Base-by-base conservation (phyloP, 2,113 vertebrate genomes). In the Ranitomeya variabilis region DNA sequence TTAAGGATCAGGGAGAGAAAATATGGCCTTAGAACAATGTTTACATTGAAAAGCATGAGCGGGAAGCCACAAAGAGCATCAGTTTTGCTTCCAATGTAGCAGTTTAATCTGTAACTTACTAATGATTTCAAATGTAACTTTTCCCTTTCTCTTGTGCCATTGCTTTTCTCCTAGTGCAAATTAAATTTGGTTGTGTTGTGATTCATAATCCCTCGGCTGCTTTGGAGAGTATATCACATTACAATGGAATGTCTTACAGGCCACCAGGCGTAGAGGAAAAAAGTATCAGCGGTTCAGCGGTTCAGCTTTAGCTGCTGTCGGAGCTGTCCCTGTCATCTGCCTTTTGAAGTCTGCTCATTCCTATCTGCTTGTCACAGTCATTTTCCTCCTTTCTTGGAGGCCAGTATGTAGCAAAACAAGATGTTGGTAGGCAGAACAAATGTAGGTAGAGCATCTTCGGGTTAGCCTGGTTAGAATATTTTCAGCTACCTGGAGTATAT, bases 1-100 rank as follows among this genome's bases (percentile, higher is more conserved):
- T 96, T 96, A 96, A 97, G 96, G 95, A 97, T 94, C 94, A 95
- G 94, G 94, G 94, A 92, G 96, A 96, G 95, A 95, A 96, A 95
- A 96, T 95, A 95, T 94, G 93, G 93, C 91, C 94, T 95, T 93
- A 91, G 95, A 95, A 96, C 95, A 94, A 93, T 95, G 95, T 97
- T 96, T 97, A 97, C 95, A 95, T 95, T 95, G 94, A 96, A 94
- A 94, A 94, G 94, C 92, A 92, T 93, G 93, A 95, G 93, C 94
- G 91, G 89, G 89, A 92, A 91, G 91, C 93, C 92, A 95, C 93
- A 96, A 96, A 95, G 95, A 94, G 90, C 94, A 94, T 95, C 95
- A 92, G 94, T 78, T 96, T 96, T 96, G 95, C 96, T 95, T 93
- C 89, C 91, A 91, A 90, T 90, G 90, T 90, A 89, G 94, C 95